Evolutionary conservation across 2,888 invertebrate species (phyloP).

Genomic region (Drosophila koepferae): DNA sequence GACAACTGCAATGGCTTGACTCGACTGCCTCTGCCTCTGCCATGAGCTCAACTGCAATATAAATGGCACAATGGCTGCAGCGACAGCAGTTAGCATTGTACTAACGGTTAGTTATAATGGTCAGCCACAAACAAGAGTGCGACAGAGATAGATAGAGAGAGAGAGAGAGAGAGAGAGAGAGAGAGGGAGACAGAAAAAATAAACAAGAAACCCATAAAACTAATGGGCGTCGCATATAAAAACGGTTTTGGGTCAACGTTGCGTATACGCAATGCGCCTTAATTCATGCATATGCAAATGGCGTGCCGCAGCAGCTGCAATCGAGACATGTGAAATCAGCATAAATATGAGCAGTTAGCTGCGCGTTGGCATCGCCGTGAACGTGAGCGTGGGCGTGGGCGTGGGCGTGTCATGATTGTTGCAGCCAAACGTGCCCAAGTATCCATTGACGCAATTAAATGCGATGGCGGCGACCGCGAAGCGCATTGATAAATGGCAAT

Average conservation of each 20-base stretch:
- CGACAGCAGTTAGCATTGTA: constrained; percentile 18
- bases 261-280: constrained; percentile 66
- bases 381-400: neutral
- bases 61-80: constrained; percentile 36
- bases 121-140: neutral
- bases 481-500: constrained; percentile 76
- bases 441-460: constrained; percentile 72
- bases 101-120: constrained; percentile 33
- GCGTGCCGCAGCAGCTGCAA: constrained; percentile 21
- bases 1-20: constrained; percentile 31
- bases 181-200: neutral
- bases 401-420: constrained; percentile 1
- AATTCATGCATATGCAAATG: constrained; percentile 45
- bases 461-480: constrained; percentile 43
- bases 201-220: constrained; percentile 47
- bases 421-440: constrained; percentile 70
- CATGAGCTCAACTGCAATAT: constrained; percentile 28
- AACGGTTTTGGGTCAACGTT: constrained; percentile 55
- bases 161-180: neutral
- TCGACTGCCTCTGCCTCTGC: neutral
- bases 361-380: neutral
- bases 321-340: constrained; percentile 53
- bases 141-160: too few species aligned
- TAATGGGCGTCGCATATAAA: constrained; percentile 49
- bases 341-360: constrained; percentile 39